These are phyloP conservation scores for Iguana delicatissima DNA, from an alignment of 2,797 vertebrate genomes.

Conservation along the genomic window DNA sequence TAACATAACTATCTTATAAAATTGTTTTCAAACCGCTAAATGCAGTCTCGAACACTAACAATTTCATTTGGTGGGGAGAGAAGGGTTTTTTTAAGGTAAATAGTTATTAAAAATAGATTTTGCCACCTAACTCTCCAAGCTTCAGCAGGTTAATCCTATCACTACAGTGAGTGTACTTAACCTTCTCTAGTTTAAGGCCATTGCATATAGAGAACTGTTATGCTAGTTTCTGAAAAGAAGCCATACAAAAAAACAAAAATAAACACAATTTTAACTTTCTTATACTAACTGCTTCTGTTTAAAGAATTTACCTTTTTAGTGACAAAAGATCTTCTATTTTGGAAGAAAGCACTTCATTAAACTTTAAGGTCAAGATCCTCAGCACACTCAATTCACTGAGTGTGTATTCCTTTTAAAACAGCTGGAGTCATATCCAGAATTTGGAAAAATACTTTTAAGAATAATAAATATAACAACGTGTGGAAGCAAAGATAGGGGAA, in stretches of 20 bases:
- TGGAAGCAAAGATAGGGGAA: no score
- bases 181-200: not conserved
- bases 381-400: not conserved
- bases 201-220: not conserved
- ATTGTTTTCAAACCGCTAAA: slow-evolving; percentile 13
- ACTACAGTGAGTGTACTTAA: not conserved
- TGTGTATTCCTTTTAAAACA: not conserved
- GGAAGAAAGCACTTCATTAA: not conserved
- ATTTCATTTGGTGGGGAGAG: no score
- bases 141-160: not conserved
- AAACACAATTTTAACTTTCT: not conserved
- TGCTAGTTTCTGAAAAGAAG: not conserved
- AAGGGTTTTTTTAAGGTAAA: not conserved
- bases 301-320: not conserved
- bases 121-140: not conserved
- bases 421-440: not conserved
- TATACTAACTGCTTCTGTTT: not conserved
- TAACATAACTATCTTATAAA: not conserved
- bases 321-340: not conserved
- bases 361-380: not conserved
- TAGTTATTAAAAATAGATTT: not conserved
- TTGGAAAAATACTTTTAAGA: not conserved
- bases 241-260: not conserved
- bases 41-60: not conserved
- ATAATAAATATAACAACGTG: not conserved